Conservation (phyloP, 2,113 vertebrate species). For the zebrafish (Danio rerio) region DNA sequence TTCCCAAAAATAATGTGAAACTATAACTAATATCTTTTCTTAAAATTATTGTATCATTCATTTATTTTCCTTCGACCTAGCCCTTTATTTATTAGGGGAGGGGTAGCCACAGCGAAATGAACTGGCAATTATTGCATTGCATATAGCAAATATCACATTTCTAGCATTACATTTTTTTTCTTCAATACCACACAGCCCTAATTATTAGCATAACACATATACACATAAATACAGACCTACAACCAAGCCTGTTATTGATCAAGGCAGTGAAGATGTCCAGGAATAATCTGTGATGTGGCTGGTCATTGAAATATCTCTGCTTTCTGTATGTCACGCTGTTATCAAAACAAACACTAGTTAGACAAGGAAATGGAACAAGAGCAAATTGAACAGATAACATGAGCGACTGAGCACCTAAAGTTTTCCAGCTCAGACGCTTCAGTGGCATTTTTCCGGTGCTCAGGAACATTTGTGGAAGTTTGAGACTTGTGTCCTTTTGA, state of each 20-base stretch:
- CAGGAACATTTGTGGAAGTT: slow-evolving; percentile 60
- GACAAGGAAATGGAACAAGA: not conserved
- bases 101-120: too few species aligned
- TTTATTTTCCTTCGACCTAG: too few species aligned
- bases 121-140: too few species aligned
- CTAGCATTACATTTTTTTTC: too few species aligned
- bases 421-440: slow-evolving; percentile 86
- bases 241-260: slow-evolving; percentile 84
- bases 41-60: too few species aligned
- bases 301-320: slow-evolving; percentile 85
- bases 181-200: too few species aligned
- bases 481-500: slow-evolving; percentile 69
- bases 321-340: slow-evolving; percentile 82
- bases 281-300: slow-evolving; percentile 79
- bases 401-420: slow-evolving; percentile 78
- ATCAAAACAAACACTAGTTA: slow-evolving; percentile 16
- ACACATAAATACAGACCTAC: slow-evolving; percentile 76
- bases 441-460: slow-evolving; percentile 61
- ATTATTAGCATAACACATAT: not conserved
- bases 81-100: too few species aligned
- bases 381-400: not conserved
- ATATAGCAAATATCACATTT: too few species aligned
- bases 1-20: too few species aligned
- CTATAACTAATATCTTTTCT: too few species aligned
- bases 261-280: slow-evolving; percentile 80